Evolutionary conservation across 37 sponge, comb jelly and placozoan genomes (phyloP).

Genomic region (Aplysina aerophoba): DNA sequence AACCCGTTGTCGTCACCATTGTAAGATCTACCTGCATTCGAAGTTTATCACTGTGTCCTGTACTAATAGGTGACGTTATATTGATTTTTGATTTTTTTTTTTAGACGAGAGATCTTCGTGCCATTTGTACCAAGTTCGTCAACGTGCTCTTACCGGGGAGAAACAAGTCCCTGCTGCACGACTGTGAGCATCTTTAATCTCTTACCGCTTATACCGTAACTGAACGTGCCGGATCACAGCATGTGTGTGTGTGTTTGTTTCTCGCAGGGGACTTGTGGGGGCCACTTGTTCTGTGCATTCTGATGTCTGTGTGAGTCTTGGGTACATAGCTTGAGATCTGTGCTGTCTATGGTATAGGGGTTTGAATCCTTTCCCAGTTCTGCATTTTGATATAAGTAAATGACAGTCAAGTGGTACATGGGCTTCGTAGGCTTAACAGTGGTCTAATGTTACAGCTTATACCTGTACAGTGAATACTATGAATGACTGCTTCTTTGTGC

Average conservation of each 20-base stretch:
- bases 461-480: no score
- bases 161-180: conserved; percentile 77
- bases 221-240: background rate
- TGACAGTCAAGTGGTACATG: no score
- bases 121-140: conserved; percentile 66
- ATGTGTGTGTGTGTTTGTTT: background rate
- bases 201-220: background rate
- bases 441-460: no score
- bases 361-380: no score
- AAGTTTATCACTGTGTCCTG: background rate
- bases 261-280: conserved; percentile 91
- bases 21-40: conserved; percentile 70
- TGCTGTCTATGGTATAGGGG: no score
- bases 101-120: conserved; percentile 75
- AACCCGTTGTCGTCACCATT: conserved; percentile 77
- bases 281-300: conserved; percentile 81
- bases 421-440: no score
- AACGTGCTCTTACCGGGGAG: conserved; percentile 76
- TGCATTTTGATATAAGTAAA: no score
- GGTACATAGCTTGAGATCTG: no score
- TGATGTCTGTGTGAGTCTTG: background rate
- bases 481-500: no score
- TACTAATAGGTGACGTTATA: background rate
- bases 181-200: conserved; percentile 60
- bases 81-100: background rate